phyloP scores from a whole-genome alignment of 2,113 vertebrate species.

The Cochlearius cochlearius region DNA sequence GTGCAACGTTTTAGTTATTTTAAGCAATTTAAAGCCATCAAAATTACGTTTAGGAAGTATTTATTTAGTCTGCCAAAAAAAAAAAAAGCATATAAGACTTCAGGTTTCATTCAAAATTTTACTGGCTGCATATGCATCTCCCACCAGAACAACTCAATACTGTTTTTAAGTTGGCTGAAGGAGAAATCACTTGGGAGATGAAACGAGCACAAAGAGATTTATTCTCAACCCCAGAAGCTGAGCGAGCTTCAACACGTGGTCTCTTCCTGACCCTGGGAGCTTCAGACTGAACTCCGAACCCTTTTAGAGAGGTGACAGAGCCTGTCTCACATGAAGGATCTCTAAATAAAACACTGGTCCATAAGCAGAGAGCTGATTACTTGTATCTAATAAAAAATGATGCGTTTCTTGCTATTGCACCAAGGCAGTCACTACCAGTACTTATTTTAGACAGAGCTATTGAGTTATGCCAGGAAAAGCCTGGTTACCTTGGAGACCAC shows the following conservation, averaged over 20 bases:
- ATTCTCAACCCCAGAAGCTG: neutral
- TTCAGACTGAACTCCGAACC: neutral
- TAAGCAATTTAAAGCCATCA: neutral
- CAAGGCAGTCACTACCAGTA: neutral
- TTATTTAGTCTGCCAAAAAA: neutral
- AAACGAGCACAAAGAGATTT: neutral
- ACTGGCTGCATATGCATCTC: neutral
- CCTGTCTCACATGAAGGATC: neutral
- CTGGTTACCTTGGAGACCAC: constrained; percentile 60
- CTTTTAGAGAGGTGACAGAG: neutral
- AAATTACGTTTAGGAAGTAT: neutral
- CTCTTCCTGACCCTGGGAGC: neutral
- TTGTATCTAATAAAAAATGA: neutral
- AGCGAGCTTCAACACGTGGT: neutral
- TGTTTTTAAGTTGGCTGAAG: neutral
- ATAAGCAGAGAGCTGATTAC: neutral
- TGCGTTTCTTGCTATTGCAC: constrained; percentile 10
- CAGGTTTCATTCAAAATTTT: neutral
- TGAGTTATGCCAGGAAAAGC: constrained; percentile 4
- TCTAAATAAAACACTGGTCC: neutral
- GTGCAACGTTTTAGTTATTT: neutral
- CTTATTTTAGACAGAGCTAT: constrained; percentile 12
- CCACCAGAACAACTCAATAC: neutral
- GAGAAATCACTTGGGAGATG: neutral
- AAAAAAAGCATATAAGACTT: neutral